Percentiles rank a stretch among this genome's conserved stretches.
These are phyloP conservation scores for Pteruthius melanotis DNA, from an alignment of 2,113 vertebrate genomes.

Conservation along the genomic window DNA sequence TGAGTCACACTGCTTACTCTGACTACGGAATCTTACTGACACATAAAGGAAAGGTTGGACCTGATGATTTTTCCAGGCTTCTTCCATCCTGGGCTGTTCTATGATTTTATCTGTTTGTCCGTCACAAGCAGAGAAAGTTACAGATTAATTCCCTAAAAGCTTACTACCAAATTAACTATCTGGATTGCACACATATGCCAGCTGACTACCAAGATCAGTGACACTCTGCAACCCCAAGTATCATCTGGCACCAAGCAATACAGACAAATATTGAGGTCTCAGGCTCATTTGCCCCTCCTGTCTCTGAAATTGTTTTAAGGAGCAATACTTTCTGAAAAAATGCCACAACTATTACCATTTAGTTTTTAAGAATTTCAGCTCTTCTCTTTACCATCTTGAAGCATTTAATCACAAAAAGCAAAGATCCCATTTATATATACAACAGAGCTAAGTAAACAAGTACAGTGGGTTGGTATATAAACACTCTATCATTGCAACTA, in stretches of 20 bases:
- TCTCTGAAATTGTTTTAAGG: background rate
- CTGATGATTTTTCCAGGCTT: background rate
- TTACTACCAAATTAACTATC: background rate
- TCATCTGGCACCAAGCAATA: background rate
- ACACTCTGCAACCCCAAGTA: background rate
- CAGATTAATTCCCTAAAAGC: background rate
- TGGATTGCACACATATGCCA: background rate
- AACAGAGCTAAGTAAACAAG: background rate
- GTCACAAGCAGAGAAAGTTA: background rate
- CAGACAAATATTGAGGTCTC: background rate
- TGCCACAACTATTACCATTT: background rate
- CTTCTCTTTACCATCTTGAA: background rate
- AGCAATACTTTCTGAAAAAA: background rate
- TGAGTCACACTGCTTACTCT: background rate
- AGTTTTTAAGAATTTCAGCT: background rate
- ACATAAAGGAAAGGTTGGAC: background rate
- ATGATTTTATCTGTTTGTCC: background rate
- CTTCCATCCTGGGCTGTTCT: background rate
- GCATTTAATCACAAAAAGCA: background rate
- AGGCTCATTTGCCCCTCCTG: background rate
- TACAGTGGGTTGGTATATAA: background rate
- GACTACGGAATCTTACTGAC: background rate
- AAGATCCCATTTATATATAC: background rate
- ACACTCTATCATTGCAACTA: background rate
- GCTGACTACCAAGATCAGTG: background rate